Evolutionary conservation across 2,888 invertebrate genomes (phyloP).

Genomic region (Brachyptera putata): DNA sequence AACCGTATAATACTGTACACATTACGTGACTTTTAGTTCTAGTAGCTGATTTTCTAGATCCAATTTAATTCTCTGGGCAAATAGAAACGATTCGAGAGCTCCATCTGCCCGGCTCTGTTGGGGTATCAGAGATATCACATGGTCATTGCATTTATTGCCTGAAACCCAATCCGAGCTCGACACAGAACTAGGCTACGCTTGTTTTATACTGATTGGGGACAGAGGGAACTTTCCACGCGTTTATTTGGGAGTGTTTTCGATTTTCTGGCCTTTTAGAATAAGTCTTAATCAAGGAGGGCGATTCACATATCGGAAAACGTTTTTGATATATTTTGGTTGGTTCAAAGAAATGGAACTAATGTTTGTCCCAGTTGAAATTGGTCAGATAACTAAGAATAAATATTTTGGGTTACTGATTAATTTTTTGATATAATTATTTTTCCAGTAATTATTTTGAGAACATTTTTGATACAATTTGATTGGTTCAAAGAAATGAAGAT

Average conservation of each 20-base stretch:
- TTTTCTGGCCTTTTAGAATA: constrained; percentile 15
- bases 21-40: constrained; percentile 18
- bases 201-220: constrained; percentile 1
- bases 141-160: not conserved
- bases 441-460: no score
- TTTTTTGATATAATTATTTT: no score
- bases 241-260: constrained; percentile 16
- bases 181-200: not conserved
- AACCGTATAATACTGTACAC: constrained; percentile 1
- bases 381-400: no score
- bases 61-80: constrained; percentile 10
- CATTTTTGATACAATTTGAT: no score
- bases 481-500: no score
- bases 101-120: not conserved
- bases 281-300: constrained; percentile 18
- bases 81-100: constrained; percentile 5
- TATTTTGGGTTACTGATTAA: no score
- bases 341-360: no score
- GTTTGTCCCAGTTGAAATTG: no score
- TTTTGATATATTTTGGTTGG: no score
- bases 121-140: not conserved
- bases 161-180: not conserved
- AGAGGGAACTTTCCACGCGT: not conserved
- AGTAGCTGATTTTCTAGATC: constrained; percentile 11
- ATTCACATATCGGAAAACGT: no score